phyloP scores from a whole-genome alignment of 2,113 vertebrate species.

The Gorilla gorilla region DNA sequence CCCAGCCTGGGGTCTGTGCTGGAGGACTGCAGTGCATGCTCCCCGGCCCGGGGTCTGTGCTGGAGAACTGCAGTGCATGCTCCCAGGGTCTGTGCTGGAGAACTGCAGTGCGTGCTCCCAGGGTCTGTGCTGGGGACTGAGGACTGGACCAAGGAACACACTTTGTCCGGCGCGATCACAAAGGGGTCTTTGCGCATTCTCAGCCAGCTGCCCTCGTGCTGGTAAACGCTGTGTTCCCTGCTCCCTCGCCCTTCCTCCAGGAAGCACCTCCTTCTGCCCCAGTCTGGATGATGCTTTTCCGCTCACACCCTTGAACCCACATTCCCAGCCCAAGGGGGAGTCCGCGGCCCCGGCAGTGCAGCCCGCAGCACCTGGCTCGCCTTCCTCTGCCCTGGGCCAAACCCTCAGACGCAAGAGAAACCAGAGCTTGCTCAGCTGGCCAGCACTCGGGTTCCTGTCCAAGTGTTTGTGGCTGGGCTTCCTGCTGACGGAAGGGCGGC shows the following conservation, averaged over 20 bases:
- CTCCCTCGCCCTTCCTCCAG: conserved; percentile 49
- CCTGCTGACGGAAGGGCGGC: conserved; percentile 73
- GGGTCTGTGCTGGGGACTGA: not conserved
- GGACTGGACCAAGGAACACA: not conserved
- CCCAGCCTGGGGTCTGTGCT: too few relatives aligned
- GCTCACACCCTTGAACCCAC: conserved; percentile 56
- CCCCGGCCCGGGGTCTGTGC: too few relatives aligned
- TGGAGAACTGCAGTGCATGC: too few relatives aligned
- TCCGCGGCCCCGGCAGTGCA: not conserved
- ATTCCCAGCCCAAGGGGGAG: conserved; percentile 33
- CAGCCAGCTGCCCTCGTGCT: conserved; percentile 44
- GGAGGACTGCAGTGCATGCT: not conserved
- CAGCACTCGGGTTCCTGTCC: conserved; percentile 60
- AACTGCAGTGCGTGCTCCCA: not conserved
- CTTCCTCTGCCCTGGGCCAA: conserved; percentile 62
- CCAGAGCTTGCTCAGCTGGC: conserved; percentile 66
- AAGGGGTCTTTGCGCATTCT: not conserved
- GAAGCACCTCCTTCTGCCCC: conserved; percentile 55
- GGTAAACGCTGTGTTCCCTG: conserved; percentile 22
- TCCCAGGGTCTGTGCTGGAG: not conserved
- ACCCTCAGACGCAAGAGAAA: conserved; percentile 71
- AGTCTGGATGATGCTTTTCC: conserved; percentile 50
- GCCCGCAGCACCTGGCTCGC: conserved; percentile 64
- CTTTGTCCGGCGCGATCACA: conserved; percentile 10
- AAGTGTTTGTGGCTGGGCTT: conserved; percentile 72